Percentiles rank a stretch among this genome's conserved stretches.
phyloP scores from a whole-genome alignment of 2,113 vertebrate species.

The Murina feae region DNA sequence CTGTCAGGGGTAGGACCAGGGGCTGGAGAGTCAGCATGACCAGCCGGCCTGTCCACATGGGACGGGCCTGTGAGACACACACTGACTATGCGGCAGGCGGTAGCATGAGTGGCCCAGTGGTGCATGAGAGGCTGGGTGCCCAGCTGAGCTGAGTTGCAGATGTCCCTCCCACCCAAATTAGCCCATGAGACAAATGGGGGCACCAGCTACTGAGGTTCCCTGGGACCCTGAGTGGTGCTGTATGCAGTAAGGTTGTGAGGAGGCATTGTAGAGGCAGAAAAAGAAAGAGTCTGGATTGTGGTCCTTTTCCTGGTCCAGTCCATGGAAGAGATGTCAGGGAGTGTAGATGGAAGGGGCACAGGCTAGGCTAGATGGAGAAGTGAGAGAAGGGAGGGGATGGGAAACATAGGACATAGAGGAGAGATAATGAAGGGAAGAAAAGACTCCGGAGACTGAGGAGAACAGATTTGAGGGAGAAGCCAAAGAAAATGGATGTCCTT shows the following conservation, averaged over 20 bases:
- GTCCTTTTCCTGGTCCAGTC: background rate
- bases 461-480: background rate
- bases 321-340: background rate
- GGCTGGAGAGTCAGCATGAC: background rate
- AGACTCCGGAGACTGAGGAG: background rate
- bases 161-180: background rate
- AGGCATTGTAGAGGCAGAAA: background rate
- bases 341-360: background rate
- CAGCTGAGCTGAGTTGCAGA: background rate
- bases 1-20: accelerated
- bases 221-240: accelerated
- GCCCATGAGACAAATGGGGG: background rate
- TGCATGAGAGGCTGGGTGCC: background rate
- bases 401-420: too few species aligned
- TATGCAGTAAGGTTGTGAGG: background rate
- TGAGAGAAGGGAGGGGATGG: background rate
- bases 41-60: background rate
- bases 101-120: accelerated
- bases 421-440: background rate
- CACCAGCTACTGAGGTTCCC: background rate
- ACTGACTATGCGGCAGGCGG: background rate
- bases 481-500: background rate
- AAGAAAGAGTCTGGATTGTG: too few species aligned
- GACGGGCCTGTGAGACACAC: accelerated
- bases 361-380: background rate